Base-by-base conservation (phyloP, 2,113 vertebrate genomes). In the Chitala chitala region DNA sequence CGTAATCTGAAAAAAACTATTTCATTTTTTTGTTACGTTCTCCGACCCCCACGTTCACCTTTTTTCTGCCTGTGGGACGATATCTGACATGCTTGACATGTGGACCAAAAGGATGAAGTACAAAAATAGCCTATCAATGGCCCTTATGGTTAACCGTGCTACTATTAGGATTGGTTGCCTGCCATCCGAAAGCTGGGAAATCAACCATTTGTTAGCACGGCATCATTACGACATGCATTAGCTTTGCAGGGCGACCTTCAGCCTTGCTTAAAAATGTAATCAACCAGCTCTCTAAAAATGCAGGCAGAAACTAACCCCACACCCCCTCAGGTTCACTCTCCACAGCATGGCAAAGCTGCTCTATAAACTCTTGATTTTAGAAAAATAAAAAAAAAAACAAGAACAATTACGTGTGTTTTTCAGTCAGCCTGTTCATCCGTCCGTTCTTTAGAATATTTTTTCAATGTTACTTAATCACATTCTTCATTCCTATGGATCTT, bases 181-280 rank as follows among this genome's bases (percentile, higher is more conserved):
- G 36, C 53, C 31, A 42, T 59, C 44, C 24, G 20, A 4, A 29
- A 61, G 2, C 15, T 13, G 36, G 33, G 42, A 69, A 29, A 12
- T 36, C 2, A 50, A 22, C 24, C 69, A 44, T 75, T 73, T 82
- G 77, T 81, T 74, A 73, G 79, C 69, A 33, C 77, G 75, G 77
- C 24, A 69, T 73, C 12, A 42, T 61, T 70, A 78, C 77, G 77
- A 80, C 65, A 61, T 74, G 64, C 69, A 77, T 79, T 79, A 73
- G 75, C 68, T 78, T 51, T 76, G 75, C 75, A n/a, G 48, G 65
- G 64, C 77, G 77, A 82, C 77, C 77, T 79, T 76, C 72, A 65
- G 56, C 58, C 58, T 61, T 38, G 38, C 53, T 72, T 50, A n/a
- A 22, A 76, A 55, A 78, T 69, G 58, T n/a, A 76, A 33, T 48